These are phyloP conservation scores for Leptopterna dolabrata DNA, from an alignment of 2,888 invertebrate genomes.

Conservation along the genomic window DNA sequence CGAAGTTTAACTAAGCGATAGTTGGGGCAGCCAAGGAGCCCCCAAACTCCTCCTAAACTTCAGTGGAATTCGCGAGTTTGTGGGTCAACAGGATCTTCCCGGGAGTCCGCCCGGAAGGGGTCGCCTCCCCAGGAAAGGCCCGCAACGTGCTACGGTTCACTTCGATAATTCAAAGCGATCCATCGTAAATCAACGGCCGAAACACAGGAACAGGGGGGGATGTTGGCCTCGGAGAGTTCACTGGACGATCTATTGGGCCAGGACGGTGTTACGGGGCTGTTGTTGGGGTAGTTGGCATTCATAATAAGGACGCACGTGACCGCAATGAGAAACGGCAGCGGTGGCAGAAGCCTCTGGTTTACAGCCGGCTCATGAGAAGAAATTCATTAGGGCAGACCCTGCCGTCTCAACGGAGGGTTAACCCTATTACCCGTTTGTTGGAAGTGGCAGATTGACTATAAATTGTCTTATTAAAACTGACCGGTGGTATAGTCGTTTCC, in stretches of 20 bases:
- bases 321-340: constrained; percentile 38
- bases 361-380: constrained; percentile 22
- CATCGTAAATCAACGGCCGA: constrained; percentile 23
- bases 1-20: constrained; percentile 4
- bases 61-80: not conserved
- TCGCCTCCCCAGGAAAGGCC: not conserved
- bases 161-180: constrained; percentile 34
- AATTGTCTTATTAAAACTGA: constrained; percentile 43
- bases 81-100: constrained; percentile 29
- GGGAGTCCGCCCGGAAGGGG: not conserved
- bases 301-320: constrained; percentile 53
- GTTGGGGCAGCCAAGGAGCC: not conserved
- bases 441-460: constrained; percentile 20
- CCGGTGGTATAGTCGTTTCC: not conserved
- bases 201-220: too few relatives aligned
- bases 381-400: constrained; percentile 17
- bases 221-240: not conserved
- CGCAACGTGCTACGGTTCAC: constrained; percentile 33
- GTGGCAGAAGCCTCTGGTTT: not conserved
- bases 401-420: not conserved
- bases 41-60: not conserved
- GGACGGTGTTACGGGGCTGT: constrained; percentile 37
- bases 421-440: not conserved
- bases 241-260: constrained; percentile 48
- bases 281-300: constrained; percentile 48